Evolutionary conservation across 53 echinoderm and acorn worm species (phyloP).

Genomic region (Astropecten irregularis): DNA sequence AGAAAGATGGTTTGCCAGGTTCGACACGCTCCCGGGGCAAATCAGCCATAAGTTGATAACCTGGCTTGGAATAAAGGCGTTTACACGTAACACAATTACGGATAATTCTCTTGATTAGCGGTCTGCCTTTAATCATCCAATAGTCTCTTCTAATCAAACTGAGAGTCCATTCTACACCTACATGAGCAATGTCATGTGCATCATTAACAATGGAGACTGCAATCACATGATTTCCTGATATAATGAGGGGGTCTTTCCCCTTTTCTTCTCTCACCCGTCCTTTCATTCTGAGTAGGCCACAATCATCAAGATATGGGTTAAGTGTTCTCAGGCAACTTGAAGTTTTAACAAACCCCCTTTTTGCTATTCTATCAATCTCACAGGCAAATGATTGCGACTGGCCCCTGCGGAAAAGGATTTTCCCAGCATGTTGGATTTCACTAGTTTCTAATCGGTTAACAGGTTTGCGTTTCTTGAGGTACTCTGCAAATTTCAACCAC

Average conservation of each 20-base stretch:
- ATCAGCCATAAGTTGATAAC: conserved; percentile 56
- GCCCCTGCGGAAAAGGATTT: neutral
- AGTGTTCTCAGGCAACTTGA: neutral
- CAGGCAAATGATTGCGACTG: neutral
- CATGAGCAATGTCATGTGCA: neutral
- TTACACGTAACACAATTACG: conserved; percentile 42
- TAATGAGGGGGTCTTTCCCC: neutral
- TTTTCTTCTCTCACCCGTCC: neutral
- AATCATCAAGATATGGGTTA: conserved; percentile 14
- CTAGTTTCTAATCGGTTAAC: neutral
- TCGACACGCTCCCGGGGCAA: conserved; percentile 51
- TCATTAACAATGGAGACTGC: neutral
- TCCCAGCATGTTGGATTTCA: neutral
- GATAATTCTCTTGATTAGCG: neutral
- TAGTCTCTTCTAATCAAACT: conserved; percentile 1
- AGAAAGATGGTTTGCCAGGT: conserved; percentile 50
- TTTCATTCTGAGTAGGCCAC: conserved; percentile 9
- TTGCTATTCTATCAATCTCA: neutral
- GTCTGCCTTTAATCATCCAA: conserved; percentile 19
- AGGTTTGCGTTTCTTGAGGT: neutral
- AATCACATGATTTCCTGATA: neutral
- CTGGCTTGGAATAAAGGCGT: neutral
- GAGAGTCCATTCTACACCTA: conserved; percentile 27
- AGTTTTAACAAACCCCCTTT: conserved; percentile 13
- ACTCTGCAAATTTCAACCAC: conserved; percentile 4